These are phyloP conservation scores for Sturnira hondurensis DNA, from an alignment of 2,113 vertebrate species.

Conservation along the genomic window DNA sequence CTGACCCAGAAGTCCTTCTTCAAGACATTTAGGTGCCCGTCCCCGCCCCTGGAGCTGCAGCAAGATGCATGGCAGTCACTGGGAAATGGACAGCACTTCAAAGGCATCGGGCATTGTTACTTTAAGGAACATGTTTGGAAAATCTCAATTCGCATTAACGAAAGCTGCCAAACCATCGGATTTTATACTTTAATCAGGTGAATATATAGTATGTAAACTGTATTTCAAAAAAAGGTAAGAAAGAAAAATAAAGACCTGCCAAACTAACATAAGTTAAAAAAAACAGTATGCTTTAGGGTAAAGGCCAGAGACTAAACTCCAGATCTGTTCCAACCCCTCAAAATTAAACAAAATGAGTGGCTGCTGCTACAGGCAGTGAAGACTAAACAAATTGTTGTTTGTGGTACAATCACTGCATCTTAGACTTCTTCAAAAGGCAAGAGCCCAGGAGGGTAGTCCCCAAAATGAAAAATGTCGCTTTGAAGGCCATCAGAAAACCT, in stretches of 20 bases:
- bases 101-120: background rate
- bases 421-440: background rate
- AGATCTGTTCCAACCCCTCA: background rate
- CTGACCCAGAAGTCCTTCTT: background rate
- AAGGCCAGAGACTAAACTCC: background rate
- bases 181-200: background rate
- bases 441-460: background rate
- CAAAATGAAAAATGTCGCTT: background rate
- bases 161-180: background rate
- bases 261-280: background rate
- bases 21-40: background rate
- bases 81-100: background rate
- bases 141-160: background rate
- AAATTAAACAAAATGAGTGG: constrained; percentile 20
- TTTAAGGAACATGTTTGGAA: background rate
- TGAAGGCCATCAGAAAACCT: background rate
- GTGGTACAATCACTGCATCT: background rate
- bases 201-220: background rate
- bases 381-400: constrained; percentile 14
- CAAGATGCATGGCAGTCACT: background rate
- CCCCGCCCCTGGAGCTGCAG: background rate
- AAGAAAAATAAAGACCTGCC: background rate
- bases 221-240: background rate
- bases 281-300: background rate
- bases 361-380: background rate